A percentile compares a stretch with the other conserved stretches of the same genome.
phyloP scores from a whole-genome alignment of 64 coral and sea anemone species.

The Astreopora myriophthalma region DNA sequence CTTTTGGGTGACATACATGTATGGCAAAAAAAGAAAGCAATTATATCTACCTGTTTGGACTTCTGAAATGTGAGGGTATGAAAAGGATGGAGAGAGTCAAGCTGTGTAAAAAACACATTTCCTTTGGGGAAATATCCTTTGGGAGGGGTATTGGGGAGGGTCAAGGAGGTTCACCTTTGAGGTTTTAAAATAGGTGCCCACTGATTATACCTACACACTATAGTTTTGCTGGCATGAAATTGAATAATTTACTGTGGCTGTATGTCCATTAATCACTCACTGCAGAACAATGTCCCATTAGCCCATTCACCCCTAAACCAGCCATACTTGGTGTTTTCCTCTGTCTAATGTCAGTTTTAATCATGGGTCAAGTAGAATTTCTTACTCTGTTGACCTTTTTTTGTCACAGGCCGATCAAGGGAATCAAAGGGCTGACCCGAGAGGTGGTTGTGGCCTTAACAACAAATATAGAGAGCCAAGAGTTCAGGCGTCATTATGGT shows the following conservation, averaged over 20 bases:
- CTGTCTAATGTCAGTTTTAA: background rate
- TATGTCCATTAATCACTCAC: background rate
- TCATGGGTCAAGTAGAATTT: background rate
- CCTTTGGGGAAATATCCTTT: too few relatives aligned
- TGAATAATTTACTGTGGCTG: background rate
- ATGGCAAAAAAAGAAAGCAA: too few relatives aligned
- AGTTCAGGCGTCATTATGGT: background rate
- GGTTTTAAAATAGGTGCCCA: too few relatives aligned
- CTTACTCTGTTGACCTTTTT: background rate
- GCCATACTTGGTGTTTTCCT: background rate
- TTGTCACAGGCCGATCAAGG: slow-evolving; percentile 48
- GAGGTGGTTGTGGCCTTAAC: slow-evolving; percentile 42
- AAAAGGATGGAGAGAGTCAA: too few relatives aligned
- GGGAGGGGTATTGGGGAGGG: too few relatives aligned
- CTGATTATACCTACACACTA: background rate
- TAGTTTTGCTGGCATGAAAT: background rate
- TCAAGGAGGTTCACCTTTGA: too few relatives aligned
- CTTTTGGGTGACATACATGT: too few relatives aligned
- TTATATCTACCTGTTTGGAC: too few relatives aligned
- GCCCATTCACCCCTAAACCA: too few relatives aligned
- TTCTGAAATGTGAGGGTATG: too few relatives aligned
- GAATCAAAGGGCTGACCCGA: slow-evolving; percentile 51
- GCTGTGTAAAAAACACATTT: too few relatives aligned
- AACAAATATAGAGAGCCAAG: slow-evolving; percentile 29
- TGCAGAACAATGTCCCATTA: background rate